Evolutionary conservation across 1,140 invertebrate species (phyloP).

Genomic region (Pararge aegeria): DNA sequence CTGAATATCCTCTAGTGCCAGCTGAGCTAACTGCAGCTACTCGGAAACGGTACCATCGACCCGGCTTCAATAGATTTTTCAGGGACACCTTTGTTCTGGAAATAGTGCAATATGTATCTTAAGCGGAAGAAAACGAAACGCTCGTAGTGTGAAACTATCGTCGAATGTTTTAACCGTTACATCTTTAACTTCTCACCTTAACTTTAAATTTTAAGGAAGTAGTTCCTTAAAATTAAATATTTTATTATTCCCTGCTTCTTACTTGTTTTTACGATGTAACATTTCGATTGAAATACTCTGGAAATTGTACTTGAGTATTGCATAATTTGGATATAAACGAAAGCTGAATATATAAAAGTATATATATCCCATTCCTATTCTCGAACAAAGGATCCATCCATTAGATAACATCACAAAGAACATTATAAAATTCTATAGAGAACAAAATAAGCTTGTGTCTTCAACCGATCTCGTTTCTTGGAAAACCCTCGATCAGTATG

Average conservation of each 20-base stretch:
- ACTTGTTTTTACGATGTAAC: too few species aligned
- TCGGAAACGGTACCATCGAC: conserved; percentile 88
- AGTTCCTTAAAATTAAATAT: too few species aligned
- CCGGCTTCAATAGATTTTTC: conserved; percentile 82
- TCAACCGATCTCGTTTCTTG: not conserved
- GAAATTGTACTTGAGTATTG: too few species aligned
- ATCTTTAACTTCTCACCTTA: too few species aligned
- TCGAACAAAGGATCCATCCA: not conserved
- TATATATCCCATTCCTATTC: not conserved
- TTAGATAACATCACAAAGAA: conserved; percentile 5
- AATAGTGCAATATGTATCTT: conserved; percentile 5
- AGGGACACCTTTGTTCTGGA: conserved; percentile 79
- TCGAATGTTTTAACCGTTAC: too few species aligned
- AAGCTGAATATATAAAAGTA: not conserved
- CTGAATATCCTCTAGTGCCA: conserved; percentile 86
- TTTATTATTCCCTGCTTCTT: too few species aligned
- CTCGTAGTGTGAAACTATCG: too few species aligned
- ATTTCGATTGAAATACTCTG: too few species aligned
- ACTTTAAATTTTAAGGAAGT: too few species aligned
- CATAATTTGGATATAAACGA: too few species aligned
- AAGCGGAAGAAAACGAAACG: too few species aligned
- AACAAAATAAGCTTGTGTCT: conserved; percentile 6
- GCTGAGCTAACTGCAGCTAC: conserved; percentile 86
- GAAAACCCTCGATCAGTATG: conserved; percentile 9
- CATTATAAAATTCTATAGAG: not conserved